Conservation (phyloP, 2,888 invertebrate species). For the Euzophera pinguis region DNA sequence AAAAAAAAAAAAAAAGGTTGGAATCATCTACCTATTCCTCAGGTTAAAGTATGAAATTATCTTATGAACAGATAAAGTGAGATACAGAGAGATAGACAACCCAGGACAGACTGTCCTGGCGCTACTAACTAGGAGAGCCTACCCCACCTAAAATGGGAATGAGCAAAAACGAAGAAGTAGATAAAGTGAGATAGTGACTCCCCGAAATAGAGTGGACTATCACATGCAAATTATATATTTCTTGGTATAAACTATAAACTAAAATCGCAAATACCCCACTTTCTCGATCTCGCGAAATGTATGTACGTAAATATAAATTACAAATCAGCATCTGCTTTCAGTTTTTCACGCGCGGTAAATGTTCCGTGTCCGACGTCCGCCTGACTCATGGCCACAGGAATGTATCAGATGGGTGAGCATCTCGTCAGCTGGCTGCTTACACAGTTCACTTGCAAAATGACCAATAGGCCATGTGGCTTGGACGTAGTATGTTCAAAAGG, state of each 20-base stretch:
- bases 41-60: too few species aligned
- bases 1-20: too few species aligned
- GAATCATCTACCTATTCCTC: too few species aligned
- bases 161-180: too few species aligned
- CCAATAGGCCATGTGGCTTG: neutral
- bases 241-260: neutral
- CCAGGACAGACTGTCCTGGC: too few species aligned
- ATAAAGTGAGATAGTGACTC: too few species aligned
- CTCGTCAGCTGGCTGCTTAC: neutral
- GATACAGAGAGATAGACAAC: too few species aligned
- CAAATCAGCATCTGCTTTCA: neutral
- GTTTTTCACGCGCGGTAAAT: slow-evolving; percentile 3
- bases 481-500: neutral
- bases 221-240: neutral
- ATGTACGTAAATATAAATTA: neutral
- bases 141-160: too few species aligned
- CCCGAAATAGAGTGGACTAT: too few species aligned
- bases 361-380: neutral
- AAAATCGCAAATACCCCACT: neutral
- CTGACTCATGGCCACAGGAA: slow-evolving; percentile 9
- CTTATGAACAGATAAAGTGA: too few species aligned
- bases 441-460: neutral
- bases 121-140: too few species aligned
- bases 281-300: neutral
- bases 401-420: slow-evolving; percentile 13